phyloP scores from a whole-genome alignment of 2,888 invertebrate species.

The Stenotaenia linearis region DNA sequence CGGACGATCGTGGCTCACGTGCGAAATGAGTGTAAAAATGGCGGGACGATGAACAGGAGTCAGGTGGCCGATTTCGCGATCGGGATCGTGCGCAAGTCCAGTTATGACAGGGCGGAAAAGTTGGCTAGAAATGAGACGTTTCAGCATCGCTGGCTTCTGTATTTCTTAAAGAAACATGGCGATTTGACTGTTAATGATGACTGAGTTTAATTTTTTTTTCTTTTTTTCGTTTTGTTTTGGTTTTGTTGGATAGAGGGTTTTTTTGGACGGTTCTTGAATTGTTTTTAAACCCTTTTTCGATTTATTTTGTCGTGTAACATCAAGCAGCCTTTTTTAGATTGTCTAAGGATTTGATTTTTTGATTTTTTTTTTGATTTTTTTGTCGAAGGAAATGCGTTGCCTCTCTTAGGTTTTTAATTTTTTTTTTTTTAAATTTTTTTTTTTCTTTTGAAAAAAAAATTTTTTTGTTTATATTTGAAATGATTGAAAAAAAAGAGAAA shows the following conservation, averaged over 20 bases:
- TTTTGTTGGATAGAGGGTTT: neutral
- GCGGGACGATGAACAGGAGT: neutral
- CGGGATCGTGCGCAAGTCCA: conserved; percentile 1
- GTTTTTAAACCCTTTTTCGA: neutral
- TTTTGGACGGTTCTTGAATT: neutral
- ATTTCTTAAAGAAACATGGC: conserved; percentile 28
- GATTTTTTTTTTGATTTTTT: neutral
- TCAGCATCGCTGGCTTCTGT: conserved; percentile 27
- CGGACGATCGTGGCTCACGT: conserved; percentile 13
- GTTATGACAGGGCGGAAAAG: conserved; percentile 31
- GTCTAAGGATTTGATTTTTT: neutral
- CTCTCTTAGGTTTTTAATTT: neutral
- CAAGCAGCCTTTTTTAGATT: conserved; percentile 24
- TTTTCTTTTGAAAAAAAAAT: neutral
- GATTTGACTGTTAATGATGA: conserved; percentile 27
- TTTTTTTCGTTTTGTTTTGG: neutral
- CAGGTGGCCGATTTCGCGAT: conserved; percentile 26
- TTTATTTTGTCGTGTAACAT: conserved; percentile 17
- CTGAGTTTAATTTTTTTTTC: neutral
- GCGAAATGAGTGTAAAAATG: neutral
- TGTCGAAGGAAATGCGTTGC: neutral
- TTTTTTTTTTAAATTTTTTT: neutral
- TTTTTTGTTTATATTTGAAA: too few relatives aligned
- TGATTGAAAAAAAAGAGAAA: neutral
- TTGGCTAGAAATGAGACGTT: conserved; percentile 29